phyloP scores from a whole-genome alignment of 2,888 invertebrate genomes.

The Apamea crenata region DNA sequence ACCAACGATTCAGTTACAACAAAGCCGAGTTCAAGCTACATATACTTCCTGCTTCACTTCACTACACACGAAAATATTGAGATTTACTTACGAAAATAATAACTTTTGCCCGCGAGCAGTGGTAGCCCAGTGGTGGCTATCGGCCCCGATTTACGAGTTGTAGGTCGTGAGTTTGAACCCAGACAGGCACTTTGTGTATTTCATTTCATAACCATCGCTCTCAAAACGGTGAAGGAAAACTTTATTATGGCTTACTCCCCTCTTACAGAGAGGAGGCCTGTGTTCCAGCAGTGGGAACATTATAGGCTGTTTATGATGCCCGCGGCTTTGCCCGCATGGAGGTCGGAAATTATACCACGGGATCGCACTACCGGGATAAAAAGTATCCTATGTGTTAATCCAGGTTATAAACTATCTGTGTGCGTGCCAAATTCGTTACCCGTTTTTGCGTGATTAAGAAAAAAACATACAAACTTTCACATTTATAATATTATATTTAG shows the following conservation, averaged over 20 bases:
- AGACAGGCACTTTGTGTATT: too few relatives aligned
- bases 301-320: too few relatives aligned
- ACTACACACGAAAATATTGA: slow-evolving; percentile 17
- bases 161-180: too few relatives aligned
- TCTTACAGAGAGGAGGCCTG: too few relatives aligned
- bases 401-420: background rate
- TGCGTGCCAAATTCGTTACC: background rate
- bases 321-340: background rate
- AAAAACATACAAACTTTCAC: background rate
- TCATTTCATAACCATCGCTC: too few relatives aligned
- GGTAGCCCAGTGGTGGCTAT: too few relatives aligned
- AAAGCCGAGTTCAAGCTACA: slow-evolving; percentile 29
- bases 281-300: too few relatives aligned
- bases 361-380: background rate
- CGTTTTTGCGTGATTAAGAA: background rate
- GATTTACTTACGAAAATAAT: slow-evolving; percentile 11
- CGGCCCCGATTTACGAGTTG: too few relatives aligned
- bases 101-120: background rate
- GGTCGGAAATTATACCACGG: background rate
- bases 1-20: slow-evolving; percentile 48
- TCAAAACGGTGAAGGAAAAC: too few relatives aligned
- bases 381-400: background rate
- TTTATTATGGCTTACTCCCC: too few relatives aligned
- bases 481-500: background rate
- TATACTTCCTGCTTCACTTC: slow-evolving; percentile 33